These are phyloP conservation scores for Siderastrea siderea DNA, from an alignment of 92 coral and sea anemone genomes.

Conservation along the genomic window DNA sequence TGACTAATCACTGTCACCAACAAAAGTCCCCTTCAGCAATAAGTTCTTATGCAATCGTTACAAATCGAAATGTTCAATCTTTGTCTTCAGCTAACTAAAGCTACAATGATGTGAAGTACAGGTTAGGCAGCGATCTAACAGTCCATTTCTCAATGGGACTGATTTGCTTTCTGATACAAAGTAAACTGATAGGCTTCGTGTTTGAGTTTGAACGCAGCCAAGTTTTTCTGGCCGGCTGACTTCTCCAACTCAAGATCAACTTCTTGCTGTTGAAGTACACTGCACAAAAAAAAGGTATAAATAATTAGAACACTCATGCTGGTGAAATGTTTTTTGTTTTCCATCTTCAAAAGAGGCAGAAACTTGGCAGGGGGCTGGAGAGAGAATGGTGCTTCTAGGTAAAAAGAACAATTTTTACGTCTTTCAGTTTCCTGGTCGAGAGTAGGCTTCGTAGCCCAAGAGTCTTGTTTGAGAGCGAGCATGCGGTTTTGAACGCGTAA, in stretches of 20 bases:
- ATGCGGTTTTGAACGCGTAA: no score
- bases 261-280: slow-evolving; percentile 15
- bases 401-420: no score
- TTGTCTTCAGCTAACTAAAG: background rate
- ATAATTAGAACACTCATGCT: no score
- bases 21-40: no score
- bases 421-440: no score
- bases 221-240: background rate
- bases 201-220: slow-evolving; percentile 4
- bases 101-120: background rate
- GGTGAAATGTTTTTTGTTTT: no score
- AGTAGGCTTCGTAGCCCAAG: no score
- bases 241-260: background rate
- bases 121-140: slow-evolving; percentile 4
- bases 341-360: background rate
- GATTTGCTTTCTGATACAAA: background rate
- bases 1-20: no score
- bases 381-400: no score
- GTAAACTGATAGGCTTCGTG: slow-evolving; percentile 23
- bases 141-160: background rate
- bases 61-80: background rate
- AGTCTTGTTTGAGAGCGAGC: no score
- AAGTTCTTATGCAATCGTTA: background rate
- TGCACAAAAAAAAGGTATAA: background rate
- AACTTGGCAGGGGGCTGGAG: no score